Conservation (phyloP, 2,888 invertebrate species). For the Azorinus chamasolen region DNA sequence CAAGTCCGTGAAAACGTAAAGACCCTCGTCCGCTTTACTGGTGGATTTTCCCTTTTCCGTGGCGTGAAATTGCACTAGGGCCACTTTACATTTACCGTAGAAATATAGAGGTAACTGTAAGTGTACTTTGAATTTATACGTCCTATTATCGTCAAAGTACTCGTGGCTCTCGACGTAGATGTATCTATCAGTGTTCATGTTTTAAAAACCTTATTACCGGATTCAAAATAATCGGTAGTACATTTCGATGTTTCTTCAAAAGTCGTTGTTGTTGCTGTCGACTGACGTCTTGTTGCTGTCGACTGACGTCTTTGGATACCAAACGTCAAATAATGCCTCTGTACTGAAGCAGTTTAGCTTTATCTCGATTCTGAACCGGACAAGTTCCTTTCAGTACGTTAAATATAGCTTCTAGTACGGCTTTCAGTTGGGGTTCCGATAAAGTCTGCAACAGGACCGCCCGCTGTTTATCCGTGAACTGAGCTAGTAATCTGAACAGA, state of each 20-base stretch:
- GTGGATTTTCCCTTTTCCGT: constrained; percentile 19
- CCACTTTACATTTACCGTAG: constrained; percentile 30
- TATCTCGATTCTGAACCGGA: too few relatives aligned
- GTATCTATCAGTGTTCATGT: constrained; percentile 18
- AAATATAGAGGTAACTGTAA: constrained; percentile 24
- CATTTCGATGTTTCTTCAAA: constrained; percentile 28
- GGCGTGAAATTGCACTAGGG: constrained; percentile 29
- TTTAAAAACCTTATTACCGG: constrained; percentile 23
- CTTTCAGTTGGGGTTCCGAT: constrained; percentile 22
- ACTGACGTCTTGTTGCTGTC: too few relatives aligned
- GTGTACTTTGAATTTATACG: constrained; percentile 29
- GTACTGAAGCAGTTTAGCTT: too few relatives aligned
- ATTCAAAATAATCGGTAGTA: constrained; percentile 41
- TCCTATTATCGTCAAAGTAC: constrained; percentile 20
- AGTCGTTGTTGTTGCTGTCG: constrained; percentile 29
- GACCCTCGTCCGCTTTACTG: constrained; percentile 19
- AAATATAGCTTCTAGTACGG: constrained; percentile 48
- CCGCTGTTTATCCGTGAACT: constrained; percentile 23
- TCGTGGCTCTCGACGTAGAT: constrained; percentile 32
- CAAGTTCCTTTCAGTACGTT: too few relatives aligned
- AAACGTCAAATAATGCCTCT: constrained; percentile 43
- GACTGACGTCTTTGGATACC: constrained; percentile 36
- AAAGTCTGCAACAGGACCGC: constrained; percentile 27
- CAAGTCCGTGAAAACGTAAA: too few relatives aligned
- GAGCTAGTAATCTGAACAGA: constrained; percentile 30